Percentiles rank a stretch among this genome's conserved stretches.
These are phyloP conservation scores for Drosophila antonietae DNA, from an alignment of 2,888 invertebrate species.

Conservation along the genomic window DNA sequence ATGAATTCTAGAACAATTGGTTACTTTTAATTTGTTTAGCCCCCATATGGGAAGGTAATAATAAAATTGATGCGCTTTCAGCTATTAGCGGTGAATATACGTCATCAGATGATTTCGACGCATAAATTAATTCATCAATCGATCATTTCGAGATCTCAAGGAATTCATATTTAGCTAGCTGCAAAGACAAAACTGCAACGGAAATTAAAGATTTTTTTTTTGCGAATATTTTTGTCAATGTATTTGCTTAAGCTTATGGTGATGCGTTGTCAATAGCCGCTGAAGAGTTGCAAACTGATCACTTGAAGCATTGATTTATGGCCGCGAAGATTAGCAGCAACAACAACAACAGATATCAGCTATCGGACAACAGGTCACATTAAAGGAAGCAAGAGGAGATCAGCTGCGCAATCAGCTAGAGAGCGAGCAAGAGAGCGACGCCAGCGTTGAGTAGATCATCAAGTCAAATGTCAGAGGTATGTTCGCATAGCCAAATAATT, in stretches of 20 bases:
- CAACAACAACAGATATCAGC: constrained; percentile 9
- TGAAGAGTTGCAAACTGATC: constrained; percentile 60
- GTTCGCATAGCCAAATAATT: constrained; percentile 74
- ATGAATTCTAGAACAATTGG: background rate
- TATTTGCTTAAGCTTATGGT: constrained; percentile 15
- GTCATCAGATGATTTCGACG: constrained; percentile 8
- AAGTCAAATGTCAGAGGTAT: constrained; percentile 78
- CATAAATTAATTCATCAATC: constrained; percentile 30
- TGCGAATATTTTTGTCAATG: constrained; percentile 5
- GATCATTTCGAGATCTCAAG: constrained; percentile 43
- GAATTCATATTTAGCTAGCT: constrained; percentile 29
- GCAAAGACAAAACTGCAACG: constrained; percentile 50
- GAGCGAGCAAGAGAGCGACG: constrained; percentile 14
- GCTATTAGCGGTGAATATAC: background rate
- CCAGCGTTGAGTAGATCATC: constrained; percentile 23
- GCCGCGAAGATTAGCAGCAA: constrained; percentile 18
- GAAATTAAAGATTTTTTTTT: constrained; percentile 25
- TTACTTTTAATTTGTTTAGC: background rate
- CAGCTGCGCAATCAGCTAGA: background rate
- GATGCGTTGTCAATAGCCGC: constrained; percentile 40
- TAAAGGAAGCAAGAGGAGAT: constrained; percentile 61
- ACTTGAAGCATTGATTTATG: constrained; percentile 66
- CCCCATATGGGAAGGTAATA: background rate
- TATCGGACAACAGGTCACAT: constrained; percentile 61
- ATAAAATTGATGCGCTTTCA: background rate